Evolutionary conservation across 2,888 invertebrate genomes (phyloP).

Genomic region (Scaptomyza polygonia): DNA sequence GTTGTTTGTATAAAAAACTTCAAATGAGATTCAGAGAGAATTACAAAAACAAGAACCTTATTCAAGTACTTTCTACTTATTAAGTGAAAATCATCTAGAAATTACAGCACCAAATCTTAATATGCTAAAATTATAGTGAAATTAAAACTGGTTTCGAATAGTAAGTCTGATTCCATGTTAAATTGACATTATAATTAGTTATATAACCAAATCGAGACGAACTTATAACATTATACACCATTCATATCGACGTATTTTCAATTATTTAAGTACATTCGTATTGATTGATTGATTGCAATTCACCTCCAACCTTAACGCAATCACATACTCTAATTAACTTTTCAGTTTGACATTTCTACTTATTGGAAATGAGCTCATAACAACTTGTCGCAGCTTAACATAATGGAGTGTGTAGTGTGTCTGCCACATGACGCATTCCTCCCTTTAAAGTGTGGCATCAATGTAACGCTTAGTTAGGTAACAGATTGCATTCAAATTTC

Average conservation of each 20-base stretch:
- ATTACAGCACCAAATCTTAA: not conserved
- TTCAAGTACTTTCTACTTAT: too few relatives aligned
- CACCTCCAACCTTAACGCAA: not conserved
- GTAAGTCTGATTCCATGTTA: not conserved
- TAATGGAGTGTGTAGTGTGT: not conserved
- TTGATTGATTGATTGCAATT: conserved; percentile 28
- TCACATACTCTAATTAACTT: not conserved
- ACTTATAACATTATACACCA: not conserved
- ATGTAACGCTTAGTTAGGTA: conserved; percentile 81
- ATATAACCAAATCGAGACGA: not conserved
- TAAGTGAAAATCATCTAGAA: not conserved
- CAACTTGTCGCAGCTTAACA: conserved; percentile 42
- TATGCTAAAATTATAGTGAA: not conserved
- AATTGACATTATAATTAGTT: not conserved
- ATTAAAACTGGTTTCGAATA: not conserved
- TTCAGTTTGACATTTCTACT: conserved; percentile 2
- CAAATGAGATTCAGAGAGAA: too few relatives aligned
- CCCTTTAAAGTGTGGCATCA: conserved; percentile 30
- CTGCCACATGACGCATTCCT: conserved; percentile 50
- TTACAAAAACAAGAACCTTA: too few relatives aligned
- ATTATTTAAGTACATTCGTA: not conserved
- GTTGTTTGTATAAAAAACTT: too few relatives aligned
- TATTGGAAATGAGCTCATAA: conserved; percentile 28
- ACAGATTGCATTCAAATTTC: conserved; percentile 74
- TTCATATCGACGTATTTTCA: not conserved